Conservation (phyloP, 2,888 invertebrate species). For the Prenolepis imparis region DNA sequence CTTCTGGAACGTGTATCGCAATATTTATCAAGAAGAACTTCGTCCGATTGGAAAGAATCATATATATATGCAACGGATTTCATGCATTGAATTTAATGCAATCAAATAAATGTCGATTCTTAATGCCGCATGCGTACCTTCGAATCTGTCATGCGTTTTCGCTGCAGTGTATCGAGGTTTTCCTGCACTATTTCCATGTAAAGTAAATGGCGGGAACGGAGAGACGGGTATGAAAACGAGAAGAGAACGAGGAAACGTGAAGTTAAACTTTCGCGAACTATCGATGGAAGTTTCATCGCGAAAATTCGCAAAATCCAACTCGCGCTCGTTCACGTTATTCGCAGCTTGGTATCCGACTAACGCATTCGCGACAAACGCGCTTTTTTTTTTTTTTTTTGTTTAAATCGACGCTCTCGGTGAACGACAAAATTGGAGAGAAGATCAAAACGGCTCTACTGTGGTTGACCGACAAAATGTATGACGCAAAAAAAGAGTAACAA, state of each 20-base stretch:
- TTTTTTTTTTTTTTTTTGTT: background rate
- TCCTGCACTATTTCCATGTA: background rate
- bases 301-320: slow-evolving; percentile 38
- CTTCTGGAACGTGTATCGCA: background rate
- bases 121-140: background rate
- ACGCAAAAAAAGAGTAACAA: slow-evolving; percentile 41
- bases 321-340: slow-evolving; percentile 21
- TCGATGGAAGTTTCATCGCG: slow-evolving; percentile 8
- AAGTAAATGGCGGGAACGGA: slow-evolving; percentile 22
- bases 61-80: background rate
- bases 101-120: slow-evolving; percentile 37
- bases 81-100: slow-evolving; percentile 7
- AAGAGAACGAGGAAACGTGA: background rate
- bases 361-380: background rate
- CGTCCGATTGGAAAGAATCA: background rate
- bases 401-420: background rate
- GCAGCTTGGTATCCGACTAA: slow-evolving; percentile 1
- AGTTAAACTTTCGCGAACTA: slow-evolving; percentile 9
- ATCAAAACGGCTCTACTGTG: slow-evolving; percentile 39
- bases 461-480: slow-evolving; percentile 40
- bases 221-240: background rate
- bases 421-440: slow-evolving; percentile 40
- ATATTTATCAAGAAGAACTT: slow-evolving; percentile 24
- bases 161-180: background rate
- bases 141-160: background rate